phyloP scores from a whole-genome alignment of 1,140 invertebrate genomes.

The Bombus ignitus region DNA sequence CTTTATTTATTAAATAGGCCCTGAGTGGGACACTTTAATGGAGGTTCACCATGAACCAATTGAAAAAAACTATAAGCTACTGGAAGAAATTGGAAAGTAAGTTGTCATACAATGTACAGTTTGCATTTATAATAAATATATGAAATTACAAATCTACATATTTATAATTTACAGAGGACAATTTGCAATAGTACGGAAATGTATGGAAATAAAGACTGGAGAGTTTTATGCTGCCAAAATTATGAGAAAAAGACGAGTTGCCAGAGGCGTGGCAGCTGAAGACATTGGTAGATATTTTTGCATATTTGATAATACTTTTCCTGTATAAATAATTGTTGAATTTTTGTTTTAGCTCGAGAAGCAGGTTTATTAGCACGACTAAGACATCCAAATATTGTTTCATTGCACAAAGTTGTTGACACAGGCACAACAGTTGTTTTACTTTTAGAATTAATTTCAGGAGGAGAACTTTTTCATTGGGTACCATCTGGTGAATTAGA shows the following conservation, averaged over 20 bases:
- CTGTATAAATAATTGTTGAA: neutral
- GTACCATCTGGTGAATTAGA: slow-evolving; percentile 86
- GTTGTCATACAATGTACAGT: slow-evolving; percentile 53
- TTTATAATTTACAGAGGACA: slow-evolving; percentile 84
- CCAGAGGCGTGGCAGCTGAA: slow-evolving; percentile 83
- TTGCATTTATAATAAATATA: neutral
- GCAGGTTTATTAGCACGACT: slow-evolving; percentile 85
- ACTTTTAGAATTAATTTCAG: slow-evolving; percentile 86
- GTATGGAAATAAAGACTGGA: slow-evolving; percentile 84
- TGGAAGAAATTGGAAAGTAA: slow-evolving; percentile 86
- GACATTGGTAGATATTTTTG: slow-evolving; percentile 81
- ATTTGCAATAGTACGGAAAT: slow-evolving; percentile 88
- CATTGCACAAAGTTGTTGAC: slow-evolving; percentile 86
- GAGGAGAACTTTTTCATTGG: slow-evolving; percentile 86
- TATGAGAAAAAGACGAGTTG: slow-evolving; percentile 86
- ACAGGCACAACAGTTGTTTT: slow-evolving; percentile 86
- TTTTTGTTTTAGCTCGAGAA: slow-evolving; percentile 82
- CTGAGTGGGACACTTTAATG: slow-evolving; percentile 81
- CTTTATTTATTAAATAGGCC: slow-evolving; percentile 69
- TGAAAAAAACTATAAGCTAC: slow-evolving; percentile 84
- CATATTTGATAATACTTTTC: neutral
- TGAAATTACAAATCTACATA: slow-evolving; percentile 5
- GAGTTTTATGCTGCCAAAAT: slow-evolving; percentile 88
- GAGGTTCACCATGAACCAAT: slow-evolving; percentile 85
- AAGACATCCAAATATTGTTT: slow-evolving; percentile 85